Evolutionary conservation across 2,113 vertebrate species (phyloP), one percentile per base, ranked within the genome.

Genomic region (Cinclus cinclus): DNA sequence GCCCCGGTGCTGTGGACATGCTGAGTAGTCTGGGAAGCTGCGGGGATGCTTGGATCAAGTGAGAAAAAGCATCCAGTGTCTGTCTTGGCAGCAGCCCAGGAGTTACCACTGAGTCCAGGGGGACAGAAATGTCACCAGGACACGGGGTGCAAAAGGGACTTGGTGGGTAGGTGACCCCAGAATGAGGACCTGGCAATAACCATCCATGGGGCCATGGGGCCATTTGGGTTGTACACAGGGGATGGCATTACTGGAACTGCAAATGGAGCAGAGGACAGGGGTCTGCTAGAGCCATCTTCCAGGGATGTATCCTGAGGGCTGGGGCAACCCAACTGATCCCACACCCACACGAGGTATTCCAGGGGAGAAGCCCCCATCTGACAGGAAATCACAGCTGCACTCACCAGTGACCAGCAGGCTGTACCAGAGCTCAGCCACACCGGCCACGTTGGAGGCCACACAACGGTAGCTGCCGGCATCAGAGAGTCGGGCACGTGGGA

Each of bases 331-430:
- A 7, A 0, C 3, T 4, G 28, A 28, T 22, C 31, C 13, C 37
- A 25, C 2, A 2, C 49, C 33, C 19, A 23, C 18, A 41, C 0
- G 0, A 41, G 63, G 35, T 11, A 31, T 18, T 15, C 16, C 2
- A 0, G 7, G 4, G 6, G 5, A 11, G 12, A 24, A 73, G 13
- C 11, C 13, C 21, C 4, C 58, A 33, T 9, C 30, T 23, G 47
- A 39, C 4, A 10, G 49, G 46, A n/a, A 41, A 2, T 4, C 4
- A 0, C 24, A 10, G 50, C 6, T 3, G 2, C 41, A 78, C 98
- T 98, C 96, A 98, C 98, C 98, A 3, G 97, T 94, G 89, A 98
- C 98, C 58, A 39, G 90, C 6, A 98, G 94, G 58, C 95, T 91
- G 50, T 94, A 98, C 68, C 68, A 59, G 41, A 96, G 83, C 63